Conservation (phyloP, 2,888 invertebrate genomes). For the Ganaspis brasiliensis region DNA sequence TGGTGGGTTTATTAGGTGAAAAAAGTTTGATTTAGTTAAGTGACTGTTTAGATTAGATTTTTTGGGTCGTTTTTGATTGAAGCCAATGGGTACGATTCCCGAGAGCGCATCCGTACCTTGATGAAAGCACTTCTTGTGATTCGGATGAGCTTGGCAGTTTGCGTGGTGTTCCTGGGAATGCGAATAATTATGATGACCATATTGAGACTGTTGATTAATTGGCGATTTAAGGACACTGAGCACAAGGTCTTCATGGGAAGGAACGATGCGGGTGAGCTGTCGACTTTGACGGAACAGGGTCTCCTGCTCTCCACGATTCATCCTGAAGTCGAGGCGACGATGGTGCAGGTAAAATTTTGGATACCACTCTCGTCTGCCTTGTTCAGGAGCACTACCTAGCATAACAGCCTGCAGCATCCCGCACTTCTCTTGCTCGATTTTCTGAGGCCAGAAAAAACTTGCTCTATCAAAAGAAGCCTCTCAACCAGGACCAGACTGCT, state of each 20-base stretch:
- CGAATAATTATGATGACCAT: slow-evolving; percentile 59
- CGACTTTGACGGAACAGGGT: slow-evolving; percentile 84
- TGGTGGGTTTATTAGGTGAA: too few relatives aligned
- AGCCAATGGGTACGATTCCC: slow-evolving; percentile 1
- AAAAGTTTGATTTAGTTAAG: too few relatives aligned
- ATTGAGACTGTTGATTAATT: slow-evolving; percentile 74
- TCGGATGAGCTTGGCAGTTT: slow-evolving; percentile 73
- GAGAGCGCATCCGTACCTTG: slow-evolving; percentile 65
- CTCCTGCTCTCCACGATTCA: slow-evolving; percentile 86
- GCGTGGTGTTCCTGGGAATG: slow-evolving; percentile 69
- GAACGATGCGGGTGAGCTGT: slow-evolving; percentile 80
- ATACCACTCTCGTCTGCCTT: slow-evolving; percentile 74
- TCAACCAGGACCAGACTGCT: not conserved
- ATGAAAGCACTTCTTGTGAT: slow-evolving; percentile 71
- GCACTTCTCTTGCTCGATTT: slow-evolving; percentile 55
- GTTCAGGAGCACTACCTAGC: slow-evolving; percentile 74
- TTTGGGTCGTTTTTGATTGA: too few relatives aligned
- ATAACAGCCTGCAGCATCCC: slow-evolving; percentile 76
- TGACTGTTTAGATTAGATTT: too few relatives aligned
- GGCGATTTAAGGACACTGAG: slow-evolving; percentile 84
- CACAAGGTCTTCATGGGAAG: slow-evolving; percentile 82
- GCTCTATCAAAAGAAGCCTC: not conserved
- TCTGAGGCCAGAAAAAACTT: not conserved
- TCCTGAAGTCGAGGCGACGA: slow-evolving; percentile 73
- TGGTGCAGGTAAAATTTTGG: slow-evolving; percentile 70